Conservation (phyloP, 2,888 invertebrate genomes). For the Diogma glabrata region DNA sequence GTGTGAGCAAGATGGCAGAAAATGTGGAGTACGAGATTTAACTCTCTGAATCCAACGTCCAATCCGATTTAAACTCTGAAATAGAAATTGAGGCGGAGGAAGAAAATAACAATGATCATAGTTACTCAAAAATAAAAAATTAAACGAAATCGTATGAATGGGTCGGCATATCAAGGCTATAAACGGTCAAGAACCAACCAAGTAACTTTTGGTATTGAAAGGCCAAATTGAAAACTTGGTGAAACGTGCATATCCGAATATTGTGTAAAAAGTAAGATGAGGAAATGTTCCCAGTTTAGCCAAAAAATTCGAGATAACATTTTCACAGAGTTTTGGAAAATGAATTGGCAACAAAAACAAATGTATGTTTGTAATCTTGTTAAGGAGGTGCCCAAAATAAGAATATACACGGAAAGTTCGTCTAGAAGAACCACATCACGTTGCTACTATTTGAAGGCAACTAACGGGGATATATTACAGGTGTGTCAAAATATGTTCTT, state of each 20-base stretch:
- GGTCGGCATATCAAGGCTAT: conserved; percentile 1
- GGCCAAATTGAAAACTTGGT: conserved; percentile 5
- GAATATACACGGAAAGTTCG: background rate
- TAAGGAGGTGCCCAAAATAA: background rate
- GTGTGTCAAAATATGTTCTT: conserved; percentile 3
- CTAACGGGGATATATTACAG: background rate
- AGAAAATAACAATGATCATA: background rate
- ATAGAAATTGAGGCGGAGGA: background rate
- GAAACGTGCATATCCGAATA: background rate
- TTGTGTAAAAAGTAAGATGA: background rate
- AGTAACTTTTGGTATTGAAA: conserved; percentile 5
- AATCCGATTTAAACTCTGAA: background rate
- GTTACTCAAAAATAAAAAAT: background rate
- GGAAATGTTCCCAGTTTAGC: background rate
- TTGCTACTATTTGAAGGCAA: conserved; percentile 6
- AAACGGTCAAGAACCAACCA: conserved; percentile 1
- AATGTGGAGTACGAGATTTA: conserved; percentile 1
- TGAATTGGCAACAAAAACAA: background rate
- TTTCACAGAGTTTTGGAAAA: conserved; percentile 4
- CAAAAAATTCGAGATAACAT: background rate
- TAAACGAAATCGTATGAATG: conserved; percentile 2
- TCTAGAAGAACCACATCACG: conserved; percentile 1
- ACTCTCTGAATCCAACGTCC: background rate
- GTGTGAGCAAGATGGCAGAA: background rate
- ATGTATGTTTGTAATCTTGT: background rate